Conservation (phyloP, 2,888 invertebrate species). For the Hirtodrosophila trivittata region DNA sequence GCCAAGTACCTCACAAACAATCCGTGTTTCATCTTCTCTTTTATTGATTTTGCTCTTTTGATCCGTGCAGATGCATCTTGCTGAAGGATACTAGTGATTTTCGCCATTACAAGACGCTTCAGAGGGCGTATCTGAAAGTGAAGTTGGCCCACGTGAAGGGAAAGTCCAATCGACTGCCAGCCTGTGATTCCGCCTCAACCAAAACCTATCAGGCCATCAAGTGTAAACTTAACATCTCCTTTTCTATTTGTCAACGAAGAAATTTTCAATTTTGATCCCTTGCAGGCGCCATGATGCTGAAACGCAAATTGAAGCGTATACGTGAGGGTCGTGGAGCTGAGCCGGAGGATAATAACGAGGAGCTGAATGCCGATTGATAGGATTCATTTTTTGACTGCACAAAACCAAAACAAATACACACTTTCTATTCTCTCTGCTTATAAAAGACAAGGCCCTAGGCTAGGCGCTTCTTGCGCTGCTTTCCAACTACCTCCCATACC, state of each 20-base stretch:
- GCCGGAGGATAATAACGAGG: constrained; percentile 77
- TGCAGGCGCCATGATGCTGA: constrained; percentile 83
- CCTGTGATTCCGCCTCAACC: constrained; percentile 78
- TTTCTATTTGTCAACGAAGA: no score
- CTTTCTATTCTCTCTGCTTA: constrained; percentile 29
- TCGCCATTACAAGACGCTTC: constrained; percentile 82
- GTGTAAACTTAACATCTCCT: constrained; percentile 75
- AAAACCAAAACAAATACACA: constrained; percentile 26
- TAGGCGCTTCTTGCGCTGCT: constrained; percentile 41
- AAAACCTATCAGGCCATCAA: constrained; percentile 84
- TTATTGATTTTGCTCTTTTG: background rate
- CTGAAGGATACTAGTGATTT: constrained; percentile 82
- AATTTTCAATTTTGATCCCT: background rate
- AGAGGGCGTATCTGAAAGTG: constrained; percentile 82
- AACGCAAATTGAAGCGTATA: constrained; percentile 83
- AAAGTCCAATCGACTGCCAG: constrained; percentile 62
- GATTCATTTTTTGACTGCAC: constrained; percentile 21
- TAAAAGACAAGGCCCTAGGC: constrained; percentile 57
- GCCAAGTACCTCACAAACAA: constrained; percentile 71
- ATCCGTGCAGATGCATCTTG: constrained; percentile 79
- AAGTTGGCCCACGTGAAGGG: constrained; percentile 81
- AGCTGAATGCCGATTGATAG: constrained; percentile 50
- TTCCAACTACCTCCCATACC: constrained; percentile 46
- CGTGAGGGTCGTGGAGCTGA: constrained; percentile 83
- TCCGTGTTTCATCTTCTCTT: background rate